Evolutionary conservation across 1,140 invertebrate species (phyloP), one percentile per base, ranked within the genome.

Genomic region (Lutraria rhynchaena): DNA sequence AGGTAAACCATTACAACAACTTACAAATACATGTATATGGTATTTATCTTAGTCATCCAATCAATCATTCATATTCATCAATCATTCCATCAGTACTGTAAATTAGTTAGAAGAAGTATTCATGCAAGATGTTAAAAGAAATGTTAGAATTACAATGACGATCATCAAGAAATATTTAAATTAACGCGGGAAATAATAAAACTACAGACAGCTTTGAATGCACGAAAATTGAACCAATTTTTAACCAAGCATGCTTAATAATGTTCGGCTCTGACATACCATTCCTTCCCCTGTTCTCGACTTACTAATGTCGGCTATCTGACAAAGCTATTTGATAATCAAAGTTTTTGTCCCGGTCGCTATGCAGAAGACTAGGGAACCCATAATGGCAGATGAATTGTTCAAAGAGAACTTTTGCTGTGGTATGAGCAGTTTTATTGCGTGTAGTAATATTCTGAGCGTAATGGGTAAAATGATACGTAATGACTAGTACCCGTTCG

Each of bases 241-340:
- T 11, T 41, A 51, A 15, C 44, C 27, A 51, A 53, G 33, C 67
- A 70, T 70, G 11, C 53, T 27, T 13, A 70, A 24, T 17, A 70
- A 24, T 5, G 67, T 70, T 15, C 9, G 0, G n/a, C 49, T 22
- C 7, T 13, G 1, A 27, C 17, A 31, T 51, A 29, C 4, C 44
- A 70, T 31, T 33, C 19, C 17, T n/a, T n/a, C n/a, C n/a, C 33
- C 46, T 31, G 33, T 15, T 71, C 81, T 22, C 70, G 55, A 29
- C 24, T 78, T 44, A 71, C 80, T 55, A 58, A 22, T 46, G 70
- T 70, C 74, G 27, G 67, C 55, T 5, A 86, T 37, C 17, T 81
- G 63, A 37, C 76, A 86, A n/a, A 82, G 49, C 29, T 84, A 74
- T 41, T 78, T 83, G 24, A 84, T 81, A 17, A 85, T 81, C 76